Evolutionary conservation across 1,140 invertebrate genomes (phyloP), one percentile per base, ranked within the genome.

Genomic region (Heliconius hewitsoni): DNA sequence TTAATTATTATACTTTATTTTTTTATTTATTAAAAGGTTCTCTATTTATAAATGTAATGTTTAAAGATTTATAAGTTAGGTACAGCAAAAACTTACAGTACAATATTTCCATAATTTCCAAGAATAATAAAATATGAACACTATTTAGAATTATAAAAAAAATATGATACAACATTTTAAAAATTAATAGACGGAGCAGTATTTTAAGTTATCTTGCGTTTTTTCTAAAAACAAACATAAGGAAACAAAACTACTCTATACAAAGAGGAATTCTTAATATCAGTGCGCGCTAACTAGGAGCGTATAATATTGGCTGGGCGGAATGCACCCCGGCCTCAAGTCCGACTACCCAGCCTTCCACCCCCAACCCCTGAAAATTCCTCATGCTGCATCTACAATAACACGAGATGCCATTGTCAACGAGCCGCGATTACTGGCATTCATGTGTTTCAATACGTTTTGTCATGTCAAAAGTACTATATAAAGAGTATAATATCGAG

Each of bases 231-330:
- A 19, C 23, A 42, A 78, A 78, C 46, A 46, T 50, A 72, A 71
- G 34, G 46, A 42, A 50, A 60, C 23, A 72, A 57, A 74, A 77
- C 60, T 79, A 83, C 82, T 90, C 91, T 93, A 79, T 87, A 84
- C 78, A 34, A 77, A 81, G 86, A 89, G 92, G 92, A 94, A 94
- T 94, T 94, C 92, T 93, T 94, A 94, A 93, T 93, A 94, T 94
- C 92, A 92, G 89, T 90, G 91, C 88, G 91, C 91, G 92, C 91
- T 94, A 94, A 94, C 92, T 94, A 94, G 89, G 91, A 81, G 85
- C 90, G 92, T 94, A 92, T 93, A 91, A 93, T 91, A 93, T 90
- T 89, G 91, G 88, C 87, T 79, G 86, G 86, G 83, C 81, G 86
- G 87, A 85, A 86, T 86, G 82, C 86, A 84, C 74, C 82, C 74